Evolutionary conservation across 2,888 invertebrate species (phyloP).

Genomic region (Danaus chrysippus): DNA sequence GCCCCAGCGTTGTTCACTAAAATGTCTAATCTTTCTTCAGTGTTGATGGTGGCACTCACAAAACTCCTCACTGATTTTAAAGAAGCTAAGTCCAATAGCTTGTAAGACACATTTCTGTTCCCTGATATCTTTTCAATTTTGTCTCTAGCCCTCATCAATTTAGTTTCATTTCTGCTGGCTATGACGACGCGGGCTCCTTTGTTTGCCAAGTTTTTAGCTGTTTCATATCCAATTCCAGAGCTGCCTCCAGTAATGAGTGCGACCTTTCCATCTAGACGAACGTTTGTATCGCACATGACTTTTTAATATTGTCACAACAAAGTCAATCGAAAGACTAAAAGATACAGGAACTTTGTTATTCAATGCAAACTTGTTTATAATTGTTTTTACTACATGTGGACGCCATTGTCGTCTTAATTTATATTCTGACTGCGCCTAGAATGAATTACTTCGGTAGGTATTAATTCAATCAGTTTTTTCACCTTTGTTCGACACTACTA

Average conservation of each 20-base stretch:
- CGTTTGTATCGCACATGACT: conserved; percentile 48
- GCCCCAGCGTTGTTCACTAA: conserved; percentile 81
- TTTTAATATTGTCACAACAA: conserved; percentile 20
- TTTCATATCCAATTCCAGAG: conserved; percentile 66
- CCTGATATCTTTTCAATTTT: conserved; percentile 52
- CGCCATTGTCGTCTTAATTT: conserved; percentile 18
- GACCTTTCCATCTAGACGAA: conserved; percentile 56
- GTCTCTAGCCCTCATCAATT: conserved; percentile 55
- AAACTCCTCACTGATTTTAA: conserved; percentile 75
- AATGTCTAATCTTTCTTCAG: conserved; percentile 66
- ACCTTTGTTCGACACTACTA: background rate
- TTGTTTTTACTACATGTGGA: conserved; percentile 31
- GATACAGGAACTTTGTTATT: conserved; percentile 30
- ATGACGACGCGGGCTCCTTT: conserved; percentile 73
- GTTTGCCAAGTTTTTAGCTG: conserved; percentile 64
- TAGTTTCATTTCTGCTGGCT: conserved; percentile 72
- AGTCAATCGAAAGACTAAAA: conserved; percentile 29
- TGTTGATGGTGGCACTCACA: conserved; percentile 61
- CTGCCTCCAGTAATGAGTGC: conserved; percentile 66
- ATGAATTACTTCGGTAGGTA: background rate
- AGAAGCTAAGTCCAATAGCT: conserved; percentile 63
- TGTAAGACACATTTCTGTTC: conserved; percentile 52
- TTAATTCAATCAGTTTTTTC: background rate
- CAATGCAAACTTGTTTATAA: conserved; percentile 32
- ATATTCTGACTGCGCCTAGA: background rate